A percentile compares a stretch with the other conserved stretches of the same genome.
phyloP scores from a whole-genome alignment of 2,888 invertebrate species.

The Geophilus truncorum region DNA sequence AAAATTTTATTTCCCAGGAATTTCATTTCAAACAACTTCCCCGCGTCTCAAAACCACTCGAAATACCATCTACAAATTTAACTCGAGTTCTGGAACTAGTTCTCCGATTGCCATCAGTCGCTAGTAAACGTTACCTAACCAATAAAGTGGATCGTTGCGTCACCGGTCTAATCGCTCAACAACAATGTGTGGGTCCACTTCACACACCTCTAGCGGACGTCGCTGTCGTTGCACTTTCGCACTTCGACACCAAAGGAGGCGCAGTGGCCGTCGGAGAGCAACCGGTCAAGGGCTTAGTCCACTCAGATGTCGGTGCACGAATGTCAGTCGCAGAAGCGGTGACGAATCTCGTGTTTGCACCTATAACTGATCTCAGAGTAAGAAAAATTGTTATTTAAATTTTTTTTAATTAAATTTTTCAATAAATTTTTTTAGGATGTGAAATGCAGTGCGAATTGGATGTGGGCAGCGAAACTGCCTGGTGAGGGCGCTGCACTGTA shows the following conservation, averaged over 20 bases:
- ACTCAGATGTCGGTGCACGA: constrained; percentile 79
- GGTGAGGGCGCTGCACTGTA: constrained; percentile 85
- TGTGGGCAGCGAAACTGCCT: constrained; percentile 97
- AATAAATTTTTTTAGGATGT: constrained; percentile 63
- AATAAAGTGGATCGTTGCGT: constrained; percentile 95
- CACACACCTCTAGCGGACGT: constrained; percentile 95
- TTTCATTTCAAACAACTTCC: constrained; percentile 59
- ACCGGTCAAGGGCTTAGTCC: constrained; percentile 84
- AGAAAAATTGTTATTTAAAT: no score
- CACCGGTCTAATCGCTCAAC: constrained; percentile 90
- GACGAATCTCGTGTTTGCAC: constrained; percentile 80
- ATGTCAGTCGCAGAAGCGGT: constrained; percentile 92
- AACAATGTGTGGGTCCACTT: constrained; percentile 95
- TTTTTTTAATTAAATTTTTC: background rate
- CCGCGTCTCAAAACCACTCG: constrained; percentile 49
- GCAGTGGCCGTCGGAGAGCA: constrained; percentile 97
- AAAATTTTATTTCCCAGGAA: constrained; percentile 48
- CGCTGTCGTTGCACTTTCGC: constrained; percentile 58
- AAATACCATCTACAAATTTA: background rate
- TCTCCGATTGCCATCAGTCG: constrained; percentile 73
- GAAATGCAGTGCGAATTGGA: constrained; percentile 99
- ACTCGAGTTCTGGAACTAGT: constrained; percentile 18
- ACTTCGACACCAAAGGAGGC: constrained; percentile 58
- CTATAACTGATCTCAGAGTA: constrained; percentile 56
- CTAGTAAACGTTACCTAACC: constrained; percentile 90